phyloP scores from a whole-genome alignment of 2,888 invertebrate genomes.

The Lottia gigantea region DNA sequence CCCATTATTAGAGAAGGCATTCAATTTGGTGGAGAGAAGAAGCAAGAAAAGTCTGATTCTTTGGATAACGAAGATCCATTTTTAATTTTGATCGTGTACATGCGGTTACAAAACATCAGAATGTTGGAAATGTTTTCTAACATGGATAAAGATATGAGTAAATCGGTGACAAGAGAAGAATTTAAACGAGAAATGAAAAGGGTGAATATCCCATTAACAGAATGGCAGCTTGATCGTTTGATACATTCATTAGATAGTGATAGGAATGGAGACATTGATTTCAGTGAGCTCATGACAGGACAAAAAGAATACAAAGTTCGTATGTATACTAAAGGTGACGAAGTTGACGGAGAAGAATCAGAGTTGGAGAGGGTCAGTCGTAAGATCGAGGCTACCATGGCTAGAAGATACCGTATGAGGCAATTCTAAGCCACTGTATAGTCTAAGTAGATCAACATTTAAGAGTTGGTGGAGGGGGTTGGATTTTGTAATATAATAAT shows the following conservation, averaged over 20 bases:
- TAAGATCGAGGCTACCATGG: not conserved
- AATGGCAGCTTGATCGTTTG: not conserved
- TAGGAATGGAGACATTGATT: not conserved
- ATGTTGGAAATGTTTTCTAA: conserved; percentile 36
- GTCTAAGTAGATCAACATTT: no score
- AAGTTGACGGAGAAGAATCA: not conserved
- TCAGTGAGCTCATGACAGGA: not conserved
- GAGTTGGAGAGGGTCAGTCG: not conserved
- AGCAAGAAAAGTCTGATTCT: conserved; percentile 9
- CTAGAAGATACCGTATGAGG: not conserved
- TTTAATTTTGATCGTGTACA: conserved; percentile 34
- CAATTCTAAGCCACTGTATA: not conserved
- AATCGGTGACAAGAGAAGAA: conserved; percentile 32
- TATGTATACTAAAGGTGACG: not conserved
- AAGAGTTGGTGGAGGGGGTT: no score
- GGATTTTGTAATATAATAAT: no score
- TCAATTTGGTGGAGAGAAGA: not conserved
- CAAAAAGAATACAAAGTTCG: not conserved
- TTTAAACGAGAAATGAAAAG: conserved; percentile 32
- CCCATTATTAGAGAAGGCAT: not conserved
- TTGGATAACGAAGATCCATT: conserved; percentile 32
- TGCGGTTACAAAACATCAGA: conserved; percentile 33
- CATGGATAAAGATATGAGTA: conserved; percentile 36
- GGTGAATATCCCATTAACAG: not conserved
- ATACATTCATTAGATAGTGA: not conserved